Evolutionary conservation across 2,888 invertebrate genomes (phyloP).

Genomic region (Adela reaumurella): DNA sequence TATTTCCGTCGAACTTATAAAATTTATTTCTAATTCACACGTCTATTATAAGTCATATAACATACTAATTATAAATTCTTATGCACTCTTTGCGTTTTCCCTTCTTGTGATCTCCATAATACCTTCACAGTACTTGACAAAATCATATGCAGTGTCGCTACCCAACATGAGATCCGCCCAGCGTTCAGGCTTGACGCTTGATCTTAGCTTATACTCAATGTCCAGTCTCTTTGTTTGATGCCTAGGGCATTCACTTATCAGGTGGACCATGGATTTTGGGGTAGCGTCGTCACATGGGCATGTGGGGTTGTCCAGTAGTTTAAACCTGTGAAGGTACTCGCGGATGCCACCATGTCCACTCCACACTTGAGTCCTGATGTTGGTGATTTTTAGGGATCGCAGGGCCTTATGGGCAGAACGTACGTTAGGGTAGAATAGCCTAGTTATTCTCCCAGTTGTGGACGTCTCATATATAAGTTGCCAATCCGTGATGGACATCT

Average conservation of each 20-base stretch:
- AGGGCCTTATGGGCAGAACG: neutral
- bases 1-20: too few species aligned
- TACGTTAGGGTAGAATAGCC: conserved; percentile 2
- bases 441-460: neutral
- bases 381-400: neutral
- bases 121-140: too few species aligned
- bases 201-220: too few species aligned
- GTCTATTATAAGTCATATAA: too few species aligned
- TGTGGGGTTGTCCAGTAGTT: conserved; percentile 5
- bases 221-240: neutral
- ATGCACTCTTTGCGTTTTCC: too few species aligned
- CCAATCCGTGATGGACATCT: conserved; percentile 2
- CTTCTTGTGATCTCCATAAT: too few species aligned
- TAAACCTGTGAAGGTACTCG: conserved; percentile 8
- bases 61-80: too few species aligned
- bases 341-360: conserved; percentile 10
- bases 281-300: conserved; percentile 2
- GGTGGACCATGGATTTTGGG: neutral
- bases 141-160: too few species aligned
- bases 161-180: too few species aligned
- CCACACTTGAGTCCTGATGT: neutral
- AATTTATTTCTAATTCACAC: too few species aligned
- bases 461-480: neutral
- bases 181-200: too few species aligned
- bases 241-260: neutral